Evolutionary conservation across 1,140 invertebrate genomes (phyloP).

Genomic region (Pogonognathellus flavescens): DNA sequence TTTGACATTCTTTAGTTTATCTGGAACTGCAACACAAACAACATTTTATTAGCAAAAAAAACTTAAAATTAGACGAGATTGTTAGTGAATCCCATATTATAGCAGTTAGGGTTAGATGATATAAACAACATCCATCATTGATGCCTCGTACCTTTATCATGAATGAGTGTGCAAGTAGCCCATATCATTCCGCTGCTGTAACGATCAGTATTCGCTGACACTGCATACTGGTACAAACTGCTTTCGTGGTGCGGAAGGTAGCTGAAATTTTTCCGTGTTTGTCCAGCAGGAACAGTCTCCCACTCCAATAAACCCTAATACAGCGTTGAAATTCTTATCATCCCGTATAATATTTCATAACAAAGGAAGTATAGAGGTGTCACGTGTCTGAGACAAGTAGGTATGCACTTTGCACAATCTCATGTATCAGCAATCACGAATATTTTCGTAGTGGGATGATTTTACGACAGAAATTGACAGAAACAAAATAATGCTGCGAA

Average conservation of each 20-base stretch:
- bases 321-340: slow-evolving; percentile 21
- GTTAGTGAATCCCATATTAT: neutral
- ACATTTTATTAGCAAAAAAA: slow-evolving; percentile 23
- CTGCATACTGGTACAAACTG: slow-evolving; percentile 78
- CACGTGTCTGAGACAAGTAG: too few species aligned
- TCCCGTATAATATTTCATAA: slow-evolving; percentile 9
- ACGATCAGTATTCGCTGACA: slow-evolving; percentile 77
- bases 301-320: slow-evolving; percentile 75
- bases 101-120: slow-evolving; percentile 24
- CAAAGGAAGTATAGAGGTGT: neutral
- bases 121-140: too few species aligned
- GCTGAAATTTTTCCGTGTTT: slow-evolving; percentile 70
- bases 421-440: neutral
- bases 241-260: slow-evolving; percentile 72
- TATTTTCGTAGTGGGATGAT: neutral
- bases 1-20: slow-evolving; percentile 78
- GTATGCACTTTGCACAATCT: neutral
- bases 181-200: slow-evolving; percentile 83
- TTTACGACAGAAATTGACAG: too few species aligned
- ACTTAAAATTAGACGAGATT: slow-evolving; percentile 27
- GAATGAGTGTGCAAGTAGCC: slow-evolving; percentile 82
- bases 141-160: slow-evolving; percentile 72
- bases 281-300: slow-evolving; percentile 71
- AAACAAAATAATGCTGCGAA: too few species aligned
- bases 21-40: slow-evolving; percentile 70